phyloP scores from a whole-genome alignment of 2,888 invertebrate genomes.

The Dicyrtomina minuta region DNA sequence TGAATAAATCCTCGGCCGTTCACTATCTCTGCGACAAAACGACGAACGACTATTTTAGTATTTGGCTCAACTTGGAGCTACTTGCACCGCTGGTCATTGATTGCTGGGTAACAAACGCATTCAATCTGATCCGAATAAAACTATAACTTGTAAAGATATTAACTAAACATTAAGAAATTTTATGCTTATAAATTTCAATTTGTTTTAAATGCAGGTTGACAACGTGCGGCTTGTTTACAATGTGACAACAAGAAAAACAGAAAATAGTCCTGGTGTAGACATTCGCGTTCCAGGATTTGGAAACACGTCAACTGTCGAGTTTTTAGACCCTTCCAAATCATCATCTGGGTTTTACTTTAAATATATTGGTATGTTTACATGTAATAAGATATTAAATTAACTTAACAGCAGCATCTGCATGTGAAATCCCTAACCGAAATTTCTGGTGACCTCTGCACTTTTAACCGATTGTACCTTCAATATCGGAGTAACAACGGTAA shows the following conservation, averaged over 20 bases:
- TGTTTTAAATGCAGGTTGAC: conserved; percentile 64
- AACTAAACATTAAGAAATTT: too few relatives aligned
- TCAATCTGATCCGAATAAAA: too few relatives aligned
- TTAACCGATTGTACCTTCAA: too few relatives aligned
- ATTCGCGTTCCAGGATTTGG: conserved; percentile 87
- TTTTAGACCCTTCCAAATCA: conserved; percentile 86
- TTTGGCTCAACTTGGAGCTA: conserved; percentile 93
- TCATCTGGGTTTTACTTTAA: conserved; percentile 84
- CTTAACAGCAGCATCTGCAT: too few relatives aligned
- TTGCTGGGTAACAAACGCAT: conserved; percentile 85
- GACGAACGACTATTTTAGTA: conserved; percentile 77
- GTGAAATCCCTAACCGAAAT: too few relatives aligned
- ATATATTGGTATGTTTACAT: conserved; percentile 71
- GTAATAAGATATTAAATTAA: too few relatives aligned
- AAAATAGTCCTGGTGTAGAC: conserved; percentile 77
- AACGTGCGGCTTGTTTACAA: conserved; percentile 83
- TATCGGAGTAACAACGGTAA: too few relatives aligned
- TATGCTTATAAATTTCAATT: too few relatives aligned
- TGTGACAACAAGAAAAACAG: conserved; percentile 77
- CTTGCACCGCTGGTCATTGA: conserved; percentile 87
- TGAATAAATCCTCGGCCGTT: conserved; percentile 77
- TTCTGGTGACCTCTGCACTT: too few relatives aligned
- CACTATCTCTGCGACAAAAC: conserved; percentile 84
- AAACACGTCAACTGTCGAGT: conserved; percentile 83
- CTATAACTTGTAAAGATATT: too few relatives aligned